phyloP scores from a whole-genome alignment of 1,140 invertebrate genomes.

The Ceratina australensis region DNA sequence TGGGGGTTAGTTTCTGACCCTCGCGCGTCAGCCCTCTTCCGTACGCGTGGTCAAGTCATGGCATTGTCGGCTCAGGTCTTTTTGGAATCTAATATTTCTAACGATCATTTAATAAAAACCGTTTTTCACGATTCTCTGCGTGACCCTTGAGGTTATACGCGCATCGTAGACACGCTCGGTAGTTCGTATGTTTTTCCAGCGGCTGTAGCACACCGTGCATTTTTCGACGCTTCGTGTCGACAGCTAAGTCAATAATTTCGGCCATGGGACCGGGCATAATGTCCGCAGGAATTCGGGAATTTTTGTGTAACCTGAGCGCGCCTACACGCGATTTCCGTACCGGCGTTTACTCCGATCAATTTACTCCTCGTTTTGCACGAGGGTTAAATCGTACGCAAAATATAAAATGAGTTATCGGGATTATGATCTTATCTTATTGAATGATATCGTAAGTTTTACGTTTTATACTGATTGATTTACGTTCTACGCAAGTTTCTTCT shows the following conservation, averaged over 20 bases:
- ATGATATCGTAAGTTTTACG: conserved; percentile 1
- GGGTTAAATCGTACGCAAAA: neutral
- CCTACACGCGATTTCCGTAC: neutral
- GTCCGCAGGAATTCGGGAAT: conserved; percentile 4
- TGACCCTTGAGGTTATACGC: conserved; percentile 28
- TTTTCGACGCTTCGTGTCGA: conserved; percentile 23
- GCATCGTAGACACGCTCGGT: neutral
- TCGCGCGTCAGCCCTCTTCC: conserved; percentile 60
- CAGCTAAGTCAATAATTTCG: conserved; percentile 50
- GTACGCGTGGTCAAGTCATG: conserved; percentile 61
- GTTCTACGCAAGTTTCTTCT: neutral
- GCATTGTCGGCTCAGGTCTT: neutral
- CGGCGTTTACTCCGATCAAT: neutral
- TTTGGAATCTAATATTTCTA: neutral
- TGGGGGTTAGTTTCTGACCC: conserved; percentile 64
- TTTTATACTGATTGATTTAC: neutral
- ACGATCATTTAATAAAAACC: too few species aligned
- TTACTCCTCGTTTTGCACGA: neutral
- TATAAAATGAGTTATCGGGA: conserved; percentile 4
- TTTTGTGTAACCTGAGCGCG: neutral
- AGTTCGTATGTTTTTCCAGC: conserved; percentile 14
- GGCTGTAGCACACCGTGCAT: conserved; percentile 3
- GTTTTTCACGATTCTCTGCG: too few species aligned
- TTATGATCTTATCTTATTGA: conserved; percentile 24
- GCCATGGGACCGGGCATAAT: conserved; percentile 2